phyloP scores from a whole-genome alignment of 2,113 vertebrate genomes.

The Vombatus ursinus region DNA sequence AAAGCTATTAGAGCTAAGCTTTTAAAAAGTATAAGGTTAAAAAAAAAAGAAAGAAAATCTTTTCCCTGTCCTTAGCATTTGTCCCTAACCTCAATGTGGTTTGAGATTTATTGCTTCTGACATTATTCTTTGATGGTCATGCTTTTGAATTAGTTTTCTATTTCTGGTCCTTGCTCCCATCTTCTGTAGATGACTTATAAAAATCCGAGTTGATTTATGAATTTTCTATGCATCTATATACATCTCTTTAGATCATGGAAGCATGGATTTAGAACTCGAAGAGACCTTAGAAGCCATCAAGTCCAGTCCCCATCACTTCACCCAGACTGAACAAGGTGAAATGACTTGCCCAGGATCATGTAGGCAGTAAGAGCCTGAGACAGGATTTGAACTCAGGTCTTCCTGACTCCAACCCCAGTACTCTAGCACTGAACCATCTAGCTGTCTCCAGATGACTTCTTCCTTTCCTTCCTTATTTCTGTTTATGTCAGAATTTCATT shows the following conservation, averaged over 20 bases:
- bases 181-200: neutral
- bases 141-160: neutral
- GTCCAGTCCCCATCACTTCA: neutral
- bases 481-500: neutral
- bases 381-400: neutral
- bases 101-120: neutral
- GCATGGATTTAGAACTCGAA: neutral
- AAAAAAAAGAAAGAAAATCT: too few species aligned
- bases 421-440: neutral
- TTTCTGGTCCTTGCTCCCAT: neutral
- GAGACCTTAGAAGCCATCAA: neutral
- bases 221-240: neutral
- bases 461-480: neutral
- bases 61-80: too few species aligned
- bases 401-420: neutral
- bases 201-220: neutral
- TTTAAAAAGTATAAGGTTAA: too few species aligned
- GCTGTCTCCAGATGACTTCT: neutral
- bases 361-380: neutral
- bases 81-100: too few species aligned
- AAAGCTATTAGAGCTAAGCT: too few species aligned
- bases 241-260: neutral
- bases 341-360: neutral
- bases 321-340: neutral
- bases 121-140: neutral